Conservation (phyloP, 2,113 vertebrate species). For the Sapajus apella region DNA sequence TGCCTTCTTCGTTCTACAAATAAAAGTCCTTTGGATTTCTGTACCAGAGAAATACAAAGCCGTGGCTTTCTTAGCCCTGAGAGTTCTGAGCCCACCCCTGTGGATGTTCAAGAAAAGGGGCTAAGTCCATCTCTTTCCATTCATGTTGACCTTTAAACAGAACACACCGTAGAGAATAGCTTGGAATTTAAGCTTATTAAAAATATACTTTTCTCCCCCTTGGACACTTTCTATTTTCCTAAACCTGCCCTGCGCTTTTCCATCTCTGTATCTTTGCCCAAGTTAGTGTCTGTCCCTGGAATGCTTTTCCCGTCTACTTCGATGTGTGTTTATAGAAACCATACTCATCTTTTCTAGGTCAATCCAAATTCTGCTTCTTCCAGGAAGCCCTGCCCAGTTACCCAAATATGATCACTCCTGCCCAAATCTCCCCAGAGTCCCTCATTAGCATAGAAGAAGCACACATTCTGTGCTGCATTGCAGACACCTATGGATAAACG, state of each 20-base stretch:
- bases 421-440: background rate
- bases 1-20: constrained; percentile 7
- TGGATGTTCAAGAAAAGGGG: background rate
- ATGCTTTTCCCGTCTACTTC: background rate
- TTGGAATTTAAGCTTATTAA: background rate
- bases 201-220: background rate
- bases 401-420: background rate
- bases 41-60: background rate
- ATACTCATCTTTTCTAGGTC: background rate
- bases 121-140: background rate
- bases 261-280: background rate
- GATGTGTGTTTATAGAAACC: background rate
- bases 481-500: background rate
- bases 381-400: background rate
- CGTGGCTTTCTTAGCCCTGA: background rate
- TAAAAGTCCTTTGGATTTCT: constrained; percentile 4
- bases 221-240: background rate
- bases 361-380: background rate
- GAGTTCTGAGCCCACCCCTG: background rate
- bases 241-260: background rate
- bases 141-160: constrained; percentile 41
- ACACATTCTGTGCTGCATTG: background rate
- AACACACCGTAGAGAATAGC: background rate
- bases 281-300: background rate
- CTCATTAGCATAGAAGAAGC: background rate